Base-by-base conservation (phyloP, 1,140 invertebrate genomes). In the Phocides pigmalion region DNA sequence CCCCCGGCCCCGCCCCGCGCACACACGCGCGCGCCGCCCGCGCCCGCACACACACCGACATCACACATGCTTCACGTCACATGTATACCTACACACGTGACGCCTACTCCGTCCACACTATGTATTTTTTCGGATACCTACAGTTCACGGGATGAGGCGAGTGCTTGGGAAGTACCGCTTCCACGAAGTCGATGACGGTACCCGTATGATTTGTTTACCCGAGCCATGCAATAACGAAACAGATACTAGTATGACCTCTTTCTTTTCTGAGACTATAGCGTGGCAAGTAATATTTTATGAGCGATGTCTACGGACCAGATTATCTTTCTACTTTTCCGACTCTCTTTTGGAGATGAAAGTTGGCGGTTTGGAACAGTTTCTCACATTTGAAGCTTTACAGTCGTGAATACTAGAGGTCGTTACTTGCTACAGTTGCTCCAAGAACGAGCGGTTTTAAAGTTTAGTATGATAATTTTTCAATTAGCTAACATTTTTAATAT, bases 51-150 rank as follows among this genome's bases (percentile, higher is more conserved):
- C 72, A 68, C 65, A 58, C 70, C 70, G 64, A 70, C 64, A 59
- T 66, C 62, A 66, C 64, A 67, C 44, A 54, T 70, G 58, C 61
- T 70, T 70, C 80, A 84, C 76, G 83, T 50, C 47, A 50, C 47
- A 50, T 50, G 28, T 32, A 50, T 22, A 50, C 81, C 78, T 81
- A 84, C 83, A 87, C 71, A 51, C 76, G 85, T 89, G 82, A 88
- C 87, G 84, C 87, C 87, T 87, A 76, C 86, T 82, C 64, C 35
- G 35, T 1, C 12, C 69, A 71, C 80, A 62, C 61, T 81, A 87
- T 86, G 73, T 83, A 81, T 79, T 85, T 86, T 84, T 76, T 79
- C 63, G 66, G 50, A 81, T 86, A 84, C 81, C 82, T 87, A 87
- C 77, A 62, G 49, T 35, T 28, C 8, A 35, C 12, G 8, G 35